Conservation (phyloP, 2,113 vertebrate species). For the Protobothrops flavoviridis region DNA sequence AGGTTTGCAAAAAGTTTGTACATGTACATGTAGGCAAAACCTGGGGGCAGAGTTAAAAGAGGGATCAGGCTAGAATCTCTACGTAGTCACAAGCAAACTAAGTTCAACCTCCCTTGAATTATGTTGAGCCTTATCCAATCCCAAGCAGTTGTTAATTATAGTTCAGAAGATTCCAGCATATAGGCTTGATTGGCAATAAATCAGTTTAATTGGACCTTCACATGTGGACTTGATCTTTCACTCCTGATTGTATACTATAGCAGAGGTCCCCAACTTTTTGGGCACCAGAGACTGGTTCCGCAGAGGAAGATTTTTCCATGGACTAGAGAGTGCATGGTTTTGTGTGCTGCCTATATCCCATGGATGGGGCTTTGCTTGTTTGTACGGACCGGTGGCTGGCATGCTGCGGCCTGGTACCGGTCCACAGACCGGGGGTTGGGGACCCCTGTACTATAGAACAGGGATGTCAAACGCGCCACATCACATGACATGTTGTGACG, state of each 20-base stretch:
- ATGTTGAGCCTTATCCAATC: neutral
- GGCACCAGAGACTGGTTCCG: too few species aligned
- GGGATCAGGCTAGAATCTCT: neutral
- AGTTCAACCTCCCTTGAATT: neutral
- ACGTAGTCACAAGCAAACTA: neutral
- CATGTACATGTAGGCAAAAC: neutral
- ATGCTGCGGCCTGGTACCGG: too few species aligned
- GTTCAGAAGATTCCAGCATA: neutral
- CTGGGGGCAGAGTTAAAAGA: neutral
- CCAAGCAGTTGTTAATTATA: neutral
- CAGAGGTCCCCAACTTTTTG: too few species aligned
- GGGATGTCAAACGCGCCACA: too few species aligned
- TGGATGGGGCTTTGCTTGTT: too few species aligned
- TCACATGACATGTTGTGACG: too few species aligned
- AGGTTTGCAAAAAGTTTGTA: constrained; percentile 45
- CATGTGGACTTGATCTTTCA: neutral
- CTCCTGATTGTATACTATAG: neutral
- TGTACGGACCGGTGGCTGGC: too few species aligned
- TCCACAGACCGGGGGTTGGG: too few species aligned
- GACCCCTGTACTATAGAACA: too few species aligned
- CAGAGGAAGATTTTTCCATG: too few species aligned
- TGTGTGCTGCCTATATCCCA: too few species aligned
- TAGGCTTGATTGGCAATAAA: neutral
- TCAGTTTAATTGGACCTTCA: neutral
- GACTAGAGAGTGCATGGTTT: too few species aligned